Evolutionary conservation across 2,888 invertebrate species (phyloP).

Genomic region (Catocala fraxini): DNA sequence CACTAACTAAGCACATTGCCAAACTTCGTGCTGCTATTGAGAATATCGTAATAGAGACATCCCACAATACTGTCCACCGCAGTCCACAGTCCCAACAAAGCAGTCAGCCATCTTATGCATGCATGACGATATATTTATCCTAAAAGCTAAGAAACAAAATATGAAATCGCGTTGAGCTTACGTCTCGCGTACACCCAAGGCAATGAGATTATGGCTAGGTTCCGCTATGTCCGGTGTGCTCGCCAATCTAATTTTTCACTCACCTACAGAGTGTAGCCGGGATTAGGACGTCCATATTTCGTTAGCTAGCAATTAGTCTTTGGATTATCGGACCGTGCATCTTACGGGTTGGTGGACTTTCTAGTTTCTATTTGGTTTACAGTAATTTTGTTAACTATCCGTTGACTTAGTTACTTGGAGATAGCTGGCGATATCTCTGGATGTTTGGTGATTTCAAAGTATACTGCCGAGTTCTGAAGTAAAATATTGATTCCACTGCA

Average conservation of each 20-base stretch:
- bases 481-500: too few species aligned
- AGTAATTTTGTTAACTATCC: slow-evolving; percentile 10
- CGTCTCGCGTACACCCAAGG: slow-evolving; percentile 24
- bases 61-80: too few species aligned
- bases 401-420: neutral
- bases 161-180: slow-evolving; percentile 20
- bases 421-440: neutral
- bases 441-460: neutral
- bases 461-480: too few species aligned
- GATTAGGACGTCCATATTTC: slow-evolving; percentile 54
- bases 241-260: slow-evolving; percentile 67
- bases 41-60: too few species aligned
- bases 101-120: too few species aligned
- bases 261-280: slow-evolving; percentile 47
- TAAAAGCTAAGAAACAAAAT: too few species aligned
- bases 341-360: slow-evolving; percentile 16
- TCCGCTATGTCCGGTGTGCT: slow-evolving; percentile 50
- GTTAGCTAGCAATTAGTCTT: slow-evolving; percentile 43
- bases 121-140: too few species aligned
- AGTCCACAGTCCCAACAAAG: too few species aligned
- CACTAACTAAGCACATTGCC: too few species aligned
- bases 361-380: slow-evolving; percentile 7
- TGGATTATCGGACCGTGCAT: slow-evolving; percentile 31
- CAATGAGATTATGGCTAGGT: slow-evolving; percentile 59
- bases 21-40: too few species aligned